These are phyloP conservation scores for Pampus argenteus DNA, from an alignment of 2,797 vertebrate species.

Conservation along the genomic window DNA sequence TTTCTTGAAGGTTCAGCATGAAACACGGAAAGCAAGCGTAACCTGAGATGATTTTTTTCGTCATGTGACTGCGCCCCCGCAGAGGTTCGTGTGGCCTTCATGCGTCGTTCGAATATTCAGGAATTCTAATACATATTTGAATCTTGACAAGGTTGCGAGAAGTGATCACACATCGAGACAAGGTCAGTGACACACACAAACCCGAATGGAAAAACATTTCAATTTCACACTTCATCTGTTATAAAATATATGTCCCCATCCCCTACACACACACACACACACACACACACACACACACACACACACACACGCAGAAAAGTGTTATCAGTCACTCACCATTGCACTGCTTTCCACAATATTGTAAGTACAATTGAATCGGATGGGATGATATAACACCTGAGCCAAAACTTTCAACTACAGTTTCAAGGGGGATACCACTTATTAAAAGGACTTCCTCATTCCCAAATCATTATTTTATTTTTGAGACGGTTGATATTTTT, in stretches of 20 bases:
- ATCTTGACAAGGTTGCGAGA: conserved; percentile 32
- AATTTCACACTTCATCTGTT: conserved; percentile 84
- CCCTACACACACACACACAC: conserved; percentile 38
- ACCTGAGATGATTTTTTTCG: too few species aligned
- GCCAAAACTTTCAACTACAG: conserved; percentile 40
- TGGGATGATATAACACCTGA: conserved; percentile 58
- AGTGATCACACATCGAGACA: conserved; percentile 22
- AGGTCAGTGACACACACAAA: conserved; percentile 56
- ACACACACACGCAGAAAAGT: conserved; percentile 7
- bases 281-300: conserved; percentile 54
- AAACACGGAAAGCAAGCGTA: not conserved
- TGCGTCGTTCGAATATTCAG: conserved; percentile 48
- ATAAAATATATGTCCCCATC: conserved; percentile 51
- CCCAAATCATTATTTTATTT: not conserved
- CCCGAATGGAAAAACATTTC: conserved; percentile 64
- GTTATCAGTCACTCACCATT: conserved; percentile 61
- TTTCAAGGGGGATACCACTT: conserved; percentile 3
- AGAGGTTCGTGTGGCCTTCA: conserved; percentile 44
- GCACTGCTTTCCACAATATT: conserved; percentile 51
- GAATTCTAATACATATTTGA: conserved; percentile 60
- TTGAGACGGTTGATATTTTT: not conserved
- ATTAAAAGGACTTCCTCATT: not conserved
- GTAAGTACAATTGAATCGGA: conserved; percentile 25
- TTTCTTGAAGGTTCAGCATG: not conserved
- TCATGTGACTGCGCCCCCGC: not conserved